Percentiles rank a stretch among this genome's conserved stretches.
Conservation (phyloP, 2,797 vertebrate genomes). For the Mus minutoides region DNA sequence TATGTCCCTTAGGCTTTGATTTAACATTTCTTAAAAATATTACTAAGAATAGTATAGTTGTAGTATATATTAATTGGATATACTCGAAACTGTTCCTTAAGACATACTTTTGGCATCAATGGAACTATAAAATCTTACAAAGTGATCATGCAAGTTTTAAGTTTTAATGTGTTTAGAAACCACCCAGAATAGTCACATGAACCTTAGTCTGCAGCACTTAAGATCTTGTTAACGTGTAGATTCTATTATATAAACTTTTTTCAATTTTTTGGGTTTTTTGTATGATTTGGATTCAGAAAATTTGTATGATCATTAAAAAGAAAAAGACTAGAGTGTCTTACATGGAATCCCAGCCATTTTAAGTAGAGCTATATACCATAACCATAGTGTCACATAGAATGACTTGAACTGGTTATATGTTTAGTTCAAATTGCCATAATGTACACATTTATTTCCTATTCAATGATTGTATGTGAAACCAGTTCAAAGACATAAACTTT, state of each 20-base stretch:
- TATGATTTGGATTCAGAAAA: conserved; percentile 30
- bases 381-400: conserved; percentile 32
- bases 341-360: conserved; percentile 27
- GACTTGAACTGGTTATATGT: conserved; percentile 20
- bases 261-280: conserved; percentile 29
- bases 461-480: background rate
- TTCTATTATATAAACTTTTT: conserved; percentile 3
- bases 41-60: conserved; percentile 32
- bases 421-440: conserved; percentile 8
- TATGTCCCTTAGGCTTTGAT: conserved; percentile 33
- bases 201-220: conserved; percentile 30
- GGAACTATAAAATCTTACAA: conserved; percentile 56
- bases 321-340: background rate
- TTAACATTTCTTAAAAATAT: conserved; percentile 62
- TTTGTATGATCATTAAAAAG: conserved; percentile 17
- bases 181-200: background rate
- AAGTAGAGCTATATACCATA: conserved; percentile 31
- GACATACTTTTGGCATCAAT: conserved; percentile 46
- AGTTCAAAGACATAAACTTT: conserved; percentile 29
- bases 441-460: conserved; percentile 47
- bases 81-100: conserved; percentile 51
- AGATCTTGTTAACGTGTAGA: conserved; percentile 45
- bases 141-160: background rate
- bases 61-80: conserved; percentile 48
- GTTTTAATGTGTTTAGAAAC: conserved; percentile 32